Evolutionary conservation across 2,113 vertebrate genomes (phyloP).

Genomic region (Mormoops blainvillei): DNA sequence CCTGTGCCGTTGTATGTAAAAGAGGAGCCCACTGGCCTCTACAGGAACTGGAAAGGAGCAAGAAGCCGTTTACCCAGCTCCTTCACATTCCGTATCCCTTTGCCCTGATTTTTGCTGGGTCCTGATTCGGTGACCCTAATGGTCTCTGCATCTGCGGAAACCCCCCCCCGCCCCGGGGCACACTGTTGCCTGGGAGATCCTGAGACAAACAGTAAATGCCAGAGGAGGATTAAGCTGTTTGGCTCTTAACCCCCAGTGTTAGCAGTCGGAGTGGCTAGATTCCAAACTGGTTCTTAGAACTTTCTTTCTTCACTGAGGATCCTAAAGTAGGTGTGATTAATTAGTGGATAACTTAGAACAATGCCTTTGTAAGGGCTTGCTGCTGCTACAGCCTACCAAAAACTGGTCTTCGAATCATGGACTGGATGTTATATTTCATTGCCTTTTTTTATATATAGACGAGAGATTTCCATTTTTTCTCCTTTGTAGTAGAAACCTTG

Average conservation of each 20-base stretch:
- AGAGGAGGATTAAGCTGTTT: background rate
- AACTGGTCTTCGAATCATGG: background rate
- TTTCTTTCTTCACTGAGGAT: background rate
- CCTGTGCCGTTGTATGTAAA: background rate
- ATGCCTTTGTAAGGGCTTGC: background rate
- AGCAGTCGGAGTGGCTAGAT: background rate
- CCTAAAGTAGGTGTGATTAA: background rate
- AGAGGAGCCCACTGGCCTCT: background rate
- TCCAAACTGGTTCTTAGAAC: background rate
- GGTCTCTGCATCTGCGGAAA: background rate
- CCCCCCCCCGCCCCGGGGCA: background rate
- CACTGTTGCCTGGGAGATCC: background rate
- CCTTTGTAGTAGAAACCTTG: background rate
- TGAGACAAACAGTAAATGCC: background rate
- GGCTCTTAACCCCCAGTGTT: background rate
- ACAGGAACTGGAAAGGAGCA: background rate
- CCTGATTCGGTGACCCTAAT: background rate
- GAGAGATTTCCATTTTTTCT: background rate
- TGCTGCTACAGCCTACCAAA: background rate
- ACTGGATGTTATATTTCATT: background rate
- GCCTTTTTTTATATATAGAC: background rate
- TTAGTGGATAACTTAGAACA: background rate
- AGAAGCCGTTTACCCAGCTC: background rate
- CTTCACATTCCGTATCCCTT: background rate
- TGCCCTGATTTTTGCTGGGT: background rate